Conservation (phyloP, 2,797 vertebrate genomes). For the Gallinago nigripennis region DNA sequence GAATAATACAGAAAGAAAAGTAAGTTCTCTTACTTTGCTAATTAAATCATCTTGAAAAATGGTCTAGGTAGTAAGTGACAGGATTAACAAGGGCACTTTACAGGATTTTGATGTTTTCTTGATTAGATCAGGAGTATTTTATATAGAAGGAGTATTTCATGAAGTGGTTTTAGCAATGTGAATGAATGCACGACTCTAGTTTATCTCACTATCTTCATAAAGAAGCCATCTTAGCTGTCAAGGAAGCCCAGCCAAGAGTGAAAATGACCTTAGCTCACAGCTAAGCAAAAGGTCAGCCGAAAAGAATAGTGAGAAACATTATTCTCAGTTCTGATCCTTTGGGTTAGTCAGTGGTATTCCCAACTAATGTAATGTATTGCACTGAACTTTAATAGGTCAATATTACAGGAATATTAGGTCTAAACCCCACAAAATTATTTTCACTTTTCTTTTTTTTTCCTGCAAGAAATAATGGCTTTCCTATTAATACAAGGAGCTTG, state of each 20-base stretch:
- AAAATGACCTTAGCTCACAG: conserved; percentile 78
- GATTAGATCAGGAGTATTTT: conserved; percentile 73
- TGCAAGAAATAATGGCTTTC: background rate
- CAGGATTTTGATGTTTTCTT: conserved; percentile 73
- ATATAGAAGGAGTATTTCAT: conserved; percentile 66
- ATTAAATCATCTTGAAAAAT: conserved; percentile 77
- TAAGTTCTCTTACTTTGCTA: conserved; percentile 71
- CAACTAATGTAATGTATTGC: background rate
- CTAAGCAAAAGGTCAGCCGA: conserved; percentile 72
- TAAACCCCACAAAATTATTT: background rate
- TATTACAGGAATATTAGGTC: background rate
- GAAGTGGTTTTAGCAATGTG: conserved; percentile 66
- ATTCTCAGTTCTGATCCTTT: conserved; percentile 3
- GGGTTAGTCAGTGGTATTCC: background rate
- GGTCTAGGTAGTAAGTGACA: conserved; percentile 66
- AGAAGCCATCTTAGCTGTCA: conserved; percentile 70
- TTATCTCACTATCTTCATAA: conserved; percentile 71
- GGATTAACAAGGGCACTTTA: conserved; percentile 69
- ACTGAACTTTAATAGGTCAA: background rate
- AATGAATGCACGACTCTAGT: conserved; percentile 58
- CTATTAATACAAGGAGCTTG: background rate
- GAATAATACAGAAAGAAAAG: conserved; percentile 52
- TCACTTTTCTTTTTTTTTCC: background rate
- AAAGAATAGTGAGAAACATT: conserved; percentile 56
- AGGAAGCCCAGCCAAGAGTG: conserved; percentile 75